Conservation (phyloP, 2,113 vertebrate genomes). For the Anas platyrhynchos region DNA sequence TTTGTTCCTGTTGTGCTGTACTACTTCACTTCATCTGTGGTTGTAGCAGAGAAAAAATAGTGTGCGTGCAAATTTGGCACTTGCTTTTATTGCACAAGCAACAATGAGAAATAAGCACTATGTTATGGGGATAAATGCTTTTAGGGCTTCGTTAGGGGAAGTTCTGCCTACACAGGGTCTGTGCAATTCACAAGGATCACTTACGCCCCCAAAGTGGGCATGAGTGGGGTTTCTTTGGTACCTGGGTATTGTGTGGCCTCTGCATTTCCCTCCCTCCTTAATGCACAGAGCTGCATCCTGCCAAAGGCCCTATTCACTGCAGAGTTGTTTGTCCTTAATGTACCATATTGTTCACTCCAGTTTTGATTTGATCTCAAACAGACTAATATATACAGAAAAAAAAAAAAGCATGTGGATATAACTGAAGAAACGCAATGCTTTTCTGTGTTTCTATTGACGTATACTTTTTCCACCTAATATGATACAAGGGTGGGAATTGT, state of each 20-base stretch:
- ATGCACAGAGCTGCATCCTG: conserved; percentile 33
- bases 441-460: conserved; percentile 37
- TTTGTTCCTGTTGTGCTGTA: conserved; percentile 2
- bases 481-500: not conserved
- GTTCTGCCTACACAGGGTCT: conserved; percentile 35
- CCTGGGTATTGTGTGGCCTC: not conserved
- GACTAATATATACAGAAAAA: conserved; percentile 23
- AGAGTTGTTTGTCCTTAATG: not conserved
- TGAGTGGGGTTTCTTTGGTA: conserved; percentile 45
- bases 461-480: not conserved
- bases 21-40: conserved; percentile 1
- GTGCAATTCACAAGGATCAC: conserved; percentile 36
- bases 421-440: conserved; percentile 28
- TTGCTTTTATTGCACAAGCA: conserved; percentile 62
- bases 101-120: conserved; percentile 37
- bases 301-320: conserved; percentile 22
- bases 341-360: conserved; percentile 47
- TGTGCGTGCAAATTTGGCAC: conserved; percentile 6
- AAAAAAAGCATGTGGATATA: not conserved
- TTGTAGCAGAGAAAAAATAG: not conserved
- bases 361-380: conserved; percentile 35
- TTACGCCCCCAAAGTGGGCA: not conserved
- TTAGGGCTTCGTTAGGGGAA: conserved; percentile 28
- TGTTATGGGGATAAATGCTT: conserved; percentile 3
- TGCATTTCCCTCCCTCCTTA: conserved; percentile 32